Percentiles rank a stretch among this genome's conserved stretches.
These are phyloP conservation scores for Rostratula benghalensis DNA, from an alignment of 2,113 vertebrate genomes.

Conservation along the genomic window DNA sequence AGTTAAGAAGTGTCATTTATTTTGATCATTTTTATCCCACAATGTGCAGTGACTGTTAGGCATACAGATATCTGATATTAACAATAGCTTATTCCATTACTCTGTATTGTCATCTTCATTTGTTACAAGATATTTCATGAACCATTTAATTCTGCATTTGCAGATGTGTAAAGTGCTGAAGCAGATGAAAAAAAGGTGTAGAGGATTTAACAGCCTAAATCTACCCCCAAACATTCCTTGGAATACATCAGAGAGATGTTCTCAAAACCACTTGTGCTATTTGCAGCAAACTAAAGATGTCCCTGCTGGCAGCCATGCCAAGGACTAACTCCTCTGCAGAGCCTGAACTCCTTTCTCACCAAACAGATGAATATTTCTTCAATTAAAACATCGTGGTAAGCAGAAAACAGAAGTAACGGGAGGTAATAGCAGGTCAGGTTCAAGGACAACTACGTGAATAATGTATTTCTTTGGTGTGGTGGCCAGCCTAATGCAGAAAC, in stretches of 20 bases:
- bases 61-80: conserved; percentile 13
- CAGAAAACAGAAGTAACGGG: not conserved
- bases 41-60: not conserved
- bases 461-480: not conserved
- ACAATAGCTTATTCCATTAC: conserved; percentile 21
- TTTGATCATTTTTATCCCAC: conserved; percentile 1
- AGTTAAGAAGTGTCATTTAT: conserved; percentile 9
- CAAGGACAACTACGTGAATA: not conserved
- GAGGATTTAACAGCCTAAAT: conserved; percentile 6
- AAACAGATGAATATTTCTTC: not conserved
- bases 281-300: not conserved
- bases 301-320: not conserved
- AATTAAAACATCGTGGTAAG: not conserved
- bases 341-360: not conserved
- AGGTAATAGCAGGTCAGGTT: not conserved
- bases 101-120: conserved; percentile 21
- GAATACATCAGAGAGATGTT: not conserved
- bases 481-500: not conserved
- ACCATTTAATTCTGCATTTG: conserved; percentile 48
- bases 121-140: conserved; percentile 41
- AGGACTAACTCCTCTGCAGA: not conserved
- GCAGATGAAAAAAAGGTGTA: not conserved
- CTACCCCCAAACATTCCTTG: not conserved
- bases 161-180: conserved; percentile 32
- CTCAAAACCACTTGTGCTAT: not conserved